Evolutionary conservation across 2,888 invertebrate genomes (phyloP), one percentile per base, ranked within the genome.

Genomic region (Ichneumoninae sp.): DNA sequence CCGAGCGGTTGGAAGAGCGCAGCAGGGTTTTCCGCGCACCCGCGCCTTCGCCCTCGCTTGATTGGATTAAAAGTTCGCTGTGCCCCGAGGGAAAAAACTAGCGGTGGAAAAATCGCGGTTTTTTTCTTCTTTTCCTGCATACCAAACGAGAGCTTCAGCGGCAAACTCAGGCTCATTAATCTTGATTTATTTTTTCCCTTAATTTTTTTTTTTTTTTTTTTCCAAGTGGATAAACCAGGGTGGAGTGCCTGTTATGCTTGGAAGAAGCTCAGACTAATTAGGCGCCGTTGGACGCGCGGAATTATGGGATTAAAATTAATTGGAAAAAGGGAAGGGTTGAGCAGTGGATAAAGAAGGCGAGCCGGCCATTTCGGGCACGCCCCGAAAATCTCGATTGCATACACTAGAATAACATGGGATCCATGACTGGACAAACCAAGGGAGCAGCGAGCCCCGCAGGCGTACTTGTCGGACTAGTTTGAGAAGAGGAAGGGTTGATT

Each of bases 401-500:
- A 44, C 69, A 47, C 70, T 54, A 7, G 63, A 52, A 33, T 16
- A 26, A 69, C 65, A 57, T 60, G 70, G 78, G 78, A 84, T 84
- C 65, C 36, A 44, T 60, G 63, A 63, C 73, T 81, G 81, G 78
- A 69, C 19, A 44, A 57, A 36, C 79, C 47, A 8, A 47, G 40
- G 57, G 57, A 26, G 26, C 22, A 26, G 57, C 10, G 1, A 57
- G 26, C 10, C 10, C 57, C 26, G 13, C 57, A 4, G 57, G 57
- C 26, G 22, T 57, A 57, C 57, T 10, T 26, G 26, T 13, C 8
- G 57, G 57, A 22, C 57, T 57, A 77, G 33, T 16, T 13, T 30
- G 47, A 69, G 10, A 19, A 57, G 79, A 63, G 36, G 73, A 85
- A 85, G 85, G 83, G 85, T 85, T 85, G 83, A 77, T 83, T 33